Conservation (phyloP, 2,888 invertebrate genomes). For the Aphidoletes aphidimyza region DNA sequence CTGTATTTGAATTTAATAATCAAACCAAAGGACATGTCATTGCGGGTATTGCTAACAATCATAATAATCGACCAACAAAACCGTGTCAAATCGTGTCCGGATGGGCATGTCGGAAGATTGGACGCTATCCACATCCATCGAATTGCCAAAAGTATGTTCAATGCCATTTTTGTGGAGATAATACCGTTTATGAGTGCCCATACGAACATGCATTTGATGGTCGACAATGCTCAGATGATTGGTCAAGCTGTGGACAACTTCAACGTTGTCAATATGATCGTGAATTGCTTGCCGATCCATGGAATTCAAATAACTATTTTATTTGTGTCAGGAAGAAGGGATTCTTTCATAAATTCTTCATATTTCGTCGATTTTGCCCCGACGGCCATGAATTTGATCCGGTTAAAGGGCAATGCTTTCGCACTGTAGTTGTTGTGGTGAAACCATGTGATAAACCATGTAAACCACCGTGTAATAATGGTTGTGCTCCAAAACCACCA, state of each 20-base stretch:
- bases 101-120: neutral
- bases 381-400: conserved; percentile 20
- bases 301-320: conserved; percentile 8
- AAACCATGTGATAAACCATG: neutral
- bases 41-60: neutral
- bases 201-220: conserved; percentile 44
- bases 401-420: neutral
- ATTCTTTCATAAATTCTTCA: neutral
- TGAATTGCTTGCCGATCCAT: conserved; percentile 23
- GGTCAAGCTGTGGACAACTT: neutral
- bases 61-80: neutral
- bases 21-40: conserved; percentile 3
- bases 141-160: conserved; percentile 28
- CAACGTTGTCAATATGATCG: neutral
- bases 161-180: conserved; percentile 36
- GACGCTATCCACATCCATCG: neutral
- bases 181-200: conserved; percentile 2
- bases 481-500: too few species aligned
- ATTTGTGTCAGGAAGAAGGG: conserved; percentile 25
- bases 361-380: conserved; percentile 5
- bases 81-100: neutral
- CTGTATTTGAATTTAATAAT: neutral
- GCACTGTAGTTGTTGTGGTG: neutral
- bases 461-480: conserved; percentile 15
- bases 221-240: neutral